Base-by-base conservation (phyloP, 2,797 vertebrate species). In the Austrolebias charrua region DNA sequence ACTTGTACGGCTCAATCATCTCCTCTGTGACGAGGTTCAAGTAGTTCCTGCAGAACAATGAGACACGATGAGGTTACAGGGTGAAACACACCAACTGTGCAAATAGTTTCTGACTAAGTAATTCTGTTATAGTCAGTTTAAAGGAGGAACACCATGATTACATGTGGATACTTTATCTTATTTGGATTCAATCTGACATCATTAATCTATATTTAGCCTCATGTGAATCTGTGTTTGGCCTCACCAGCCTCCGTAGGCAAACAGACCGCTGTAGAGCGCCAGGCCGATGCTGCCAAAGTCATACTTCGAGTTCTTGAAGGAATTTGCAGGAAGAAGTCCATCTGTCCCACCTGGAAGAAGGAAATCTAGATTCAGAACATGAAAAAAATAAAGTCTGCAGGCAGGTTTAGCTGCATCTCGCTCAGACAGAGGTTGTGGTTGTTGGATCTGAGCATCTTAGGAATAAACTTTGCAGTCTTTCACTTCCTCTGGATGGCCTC, bases 1-100 rank as follows among this genome's bases (percentile, higher is more conserved):
- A 99, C 97, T 93, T 96, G 89, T 93, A 98, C 14, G 97, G 96
- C 8, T 99, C 95, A 7, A 99, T 99, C 97, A 99, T 99, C 89
- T 99, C 97, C 77, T 99, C 97, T 0, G 96, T 98, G 20, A 99
- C 97, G 58, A 99, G 96, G 80, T 99, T 99, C 92, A 99, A 89
- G 88, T 99, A 99, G 86, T 99, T 99, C 97, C 97, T 99, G 85
- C 1, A 85, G 81, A 66, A 35, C 5, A 20, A 31, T 67, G 4
- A 82, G 38, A 49, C 4, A 24, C 1, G 35, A 9, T n/a, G 50
- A 6, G 0, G 1, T 29, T 44, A 15, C 14, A 43, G 24, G 43
- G 20, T 47, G 8, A 20, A 9, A 47, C 18, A 10, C 6, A 24
- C 24, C 1, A 24, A 24, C 24, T 24, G 24, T 24, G 24, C 24